Conservation (phyloP, 2,888 invertebrate genomes). For the Trachelus stipa region DNA sequence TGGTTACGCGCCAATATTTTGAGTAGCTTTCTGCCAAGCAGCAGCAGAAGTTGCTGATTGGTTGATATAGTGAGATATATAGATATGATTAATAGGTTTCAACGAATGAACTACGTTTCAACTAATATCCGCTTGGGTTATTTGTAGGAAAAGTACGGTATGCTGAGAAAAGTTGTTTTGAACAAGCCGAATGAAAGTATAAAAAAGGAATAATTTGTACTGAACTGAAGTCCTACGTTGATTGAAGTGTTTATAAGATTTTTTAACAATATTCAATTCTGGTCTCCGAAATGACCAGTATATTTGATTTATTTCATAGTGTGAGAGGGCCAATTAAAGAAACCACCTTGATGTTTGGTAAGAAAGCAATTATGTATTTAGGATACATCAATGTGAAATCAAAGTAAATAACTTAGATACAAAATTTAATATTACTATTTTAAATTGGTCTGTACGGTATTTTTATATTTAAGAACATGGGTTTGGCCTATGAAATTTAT, state of each 20-base stretch:
- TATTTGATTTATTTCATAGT: conserved; percentile 36
- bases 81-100: background rate
- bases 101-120: background rate
- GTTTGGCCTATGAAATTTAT: background rate
- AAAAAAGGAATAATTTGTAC: background rate
- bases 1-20: too few species aligned
- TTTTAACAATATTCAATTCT: background rate
- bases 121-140: background rate
- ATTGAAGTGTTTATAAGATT: background rate
- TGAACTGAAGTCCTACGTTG: background rate
- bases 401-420: background rate
- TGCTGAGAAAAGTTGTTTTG: background rate
- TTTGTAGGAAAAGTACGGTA: background rate
- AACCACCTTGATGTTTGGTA: conserved; percentile 9
- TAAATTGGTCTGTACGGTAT: background rate
- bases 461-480: background rate
- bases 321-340: conserved; percentile 20
- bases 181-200: background rate
- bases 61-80: too few species aligned
- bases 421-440: background rate
- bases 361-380: background rate
- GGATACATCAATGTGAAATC: background rate
- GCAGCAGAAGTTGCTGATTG: background rate
- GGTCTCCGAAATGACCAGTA: conserved; percentile 33
- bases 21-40: background rate